These are phyloP conservation scores for Pangasius krempfi DNA, from an alignment of 2,797 vertebrate genomes.

Conservation along the genomic window DNA sequence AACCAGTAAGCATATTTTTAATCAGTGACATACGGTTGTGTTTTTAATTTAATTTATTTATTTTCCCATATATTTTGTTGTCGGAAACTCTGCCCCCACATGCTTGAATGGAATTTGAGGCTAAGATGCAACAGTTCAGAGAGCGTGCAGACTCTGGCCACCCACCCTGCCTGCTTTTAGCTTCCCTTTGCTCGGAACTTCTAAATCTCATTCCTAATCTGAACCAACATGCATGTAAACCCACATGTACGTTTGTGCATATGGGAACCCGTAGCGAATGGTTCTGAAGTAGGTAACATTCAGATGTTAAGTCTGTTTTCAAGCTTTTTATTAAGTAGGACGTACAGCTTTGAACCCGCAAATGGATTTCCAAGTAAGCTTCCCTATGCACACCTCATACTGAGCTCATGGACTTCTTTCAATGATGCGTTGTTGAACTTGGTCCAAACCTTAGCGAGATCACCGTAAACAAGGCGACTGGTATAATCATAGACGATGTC, in stretches of 20 bases:
- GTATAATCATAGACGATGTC: slow-evolving; percentile 57
- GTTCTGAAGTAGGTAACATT: not conserved
- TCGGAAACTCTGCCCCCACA: slow-evolving; percentile 36
- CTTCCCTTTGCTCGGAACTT: not conserved
- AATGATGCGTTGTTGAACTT: slow-evolving; percentile 48
- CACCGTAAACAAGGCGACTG: slow-evolving; percentile 48
- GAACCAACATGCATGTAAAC: not conserved
- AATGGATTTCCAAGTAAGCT: slow-evolving; percentile 34
- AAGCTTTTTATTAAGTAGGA: not conserved
- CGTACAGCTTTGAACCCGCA: not conserved
- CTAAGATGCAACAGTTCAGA: slow-evolving; percentile 30
- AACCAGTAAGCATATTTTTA: not conserved
- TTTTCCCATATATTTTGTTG: slow-evolving; percentile 44
- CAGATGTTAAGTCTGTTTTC: not conserved
- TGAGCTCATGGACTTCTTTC: slow-evolving; percentile 42
- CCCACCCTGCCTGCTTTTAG: slow-evolving; percentile 51
- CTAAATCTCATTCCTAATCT: not conserved
- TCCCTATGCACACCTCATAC: slow-evolving; percentile 20
- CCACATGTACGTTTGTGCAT: slow-evolving; percentile 22
- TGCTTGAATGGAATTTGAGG: slow-evolving; percentile 42
- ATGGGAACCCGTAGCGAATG: not conserved
- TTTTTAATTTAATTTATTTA: not conserved
- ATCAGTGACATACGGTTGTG: not conserved
- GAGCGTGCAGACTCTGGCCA: slow-evolving; percentile 42
- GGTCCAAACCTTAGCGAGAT: slow-evolving; percentile 36